Percentiles rank a stretch among this genome's conserved stretches.
Evolutionary conservation across 2,888 invertebrate species (phyloP).

Genomic region (Portevinia maculata): DNA sequence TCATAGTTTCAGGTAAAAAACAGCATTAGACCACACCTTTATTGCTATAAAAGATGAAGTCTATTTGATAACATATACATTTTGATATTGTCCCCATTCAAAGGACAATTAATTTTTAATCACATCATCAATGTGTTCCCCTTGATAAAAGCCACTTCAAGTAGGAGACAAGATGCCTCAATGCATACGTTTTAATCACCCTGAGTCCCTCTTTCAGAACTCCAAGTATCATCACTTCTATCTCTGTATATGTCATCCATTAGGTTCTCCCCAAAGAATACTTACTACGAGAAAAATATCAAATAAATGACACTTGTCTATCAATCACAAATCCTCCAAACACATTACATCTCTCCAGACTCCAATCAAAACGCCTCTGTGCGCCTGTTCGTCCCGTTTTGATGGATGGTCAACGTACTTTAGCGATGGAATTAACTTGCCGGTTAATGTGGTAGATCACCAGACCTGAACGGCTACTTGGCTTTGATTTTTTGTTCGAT

Average conservation of each 20-base stretch:
- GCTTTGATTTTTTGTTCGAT: slow-evolving; percentile 22
- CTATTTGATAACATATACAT: slow-evolving; percentile 16
- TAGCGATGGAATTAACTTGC: slow-evolving; percentile 54
- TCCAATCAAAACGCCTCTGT: slow-evolving; percentile 64
- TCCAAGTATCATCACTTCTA: slow-evolving; percentile 8
- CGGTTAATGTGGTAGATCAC: slow-evolving; percentile 62
- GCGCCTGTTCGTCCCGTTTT: slow-evolving; percentile 48
- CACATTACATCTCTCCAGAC: slow-evolving; percentile 50
- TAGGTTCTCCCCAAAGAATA: slow-evolving; percentile 26
- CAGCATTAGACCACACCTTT: slow-evolving; percentile 6
- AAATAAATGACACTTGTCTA: slow-evolving; percentile 69
- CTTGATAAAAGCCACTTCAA: neutral
- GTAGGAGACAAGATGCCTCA: neutral
- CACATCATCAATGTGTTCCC: slow-evolving; percentile 2
- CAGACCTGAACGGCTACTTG: slow-evolving; percentile 62
- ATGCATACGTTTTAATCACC: slow-evolving; percentile 23
- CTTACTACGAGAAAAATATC: slow-evolving; percentile 7
- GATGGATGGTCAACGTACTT: slow-evolving; percentile 65
- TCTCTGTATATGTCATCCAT: slow-evolving; percentile 14
- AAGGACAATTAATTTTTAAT: slow-evolving; percentile 44
- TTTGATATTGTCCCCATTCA: slow-evolving; percentile 4
- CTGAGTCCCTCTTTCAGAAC: slow-evolving; percentile 8
- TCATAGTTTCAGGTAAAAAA: neutral
- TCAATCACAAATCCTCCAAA: slow-evolving; percentile 55
- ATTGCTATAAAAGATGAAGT: neutral